These are phyloP conservation scores for Megastigmus dorsalis DNA, from an alignment of 2,888 invertebrate species.

Conservation along the genomic window DNA sequence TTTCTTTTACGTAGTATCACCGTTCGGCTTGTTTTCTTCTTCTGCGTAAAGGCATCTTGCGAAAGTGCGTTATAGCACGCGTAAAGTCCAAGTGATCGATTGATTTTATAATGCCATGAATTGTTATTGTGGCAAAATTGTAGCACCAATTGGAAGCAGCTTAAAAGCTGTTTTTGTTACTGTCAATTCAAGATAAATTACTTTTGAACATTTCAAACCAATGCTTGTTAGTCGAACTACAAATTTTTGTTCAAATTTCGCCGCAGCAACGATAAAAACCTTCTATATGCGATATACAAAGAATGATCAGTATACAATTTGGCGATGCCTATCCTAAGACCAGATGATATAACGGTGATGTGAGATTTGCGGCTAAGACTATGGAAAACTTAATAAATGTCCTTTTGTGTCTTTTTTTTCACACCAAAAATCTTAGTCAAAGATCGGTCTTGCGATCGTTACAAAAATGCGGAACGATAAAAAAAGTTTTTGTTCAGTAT, in stretches of 20 bases:
- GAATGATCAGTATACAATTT: background rate
- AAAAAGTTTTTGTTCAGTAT: background rate
- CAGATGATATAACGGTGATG: background rate
- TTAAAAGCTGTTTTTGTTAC: too few species aligned
- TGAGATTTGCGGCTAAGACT: too few species aligned
- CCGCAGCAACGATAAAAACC: background rate
- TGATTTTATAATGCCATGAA: conserved; percentile 4
- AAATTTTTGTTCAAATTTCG: background rate
- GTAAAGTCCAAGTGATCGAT: conserved; percentile 11
- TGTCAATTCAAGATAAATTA: background rate
- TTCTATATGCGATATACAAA: background rate
- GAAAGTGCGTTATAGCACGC: conserved; percentile 1
- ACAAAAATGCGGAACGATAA: background rate
- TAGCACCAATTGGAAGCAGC: too few species aligned
- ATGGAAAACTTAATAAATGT: background rate
- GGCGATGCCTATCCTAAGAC: background rate
- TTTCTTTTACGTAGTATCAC: background rate
- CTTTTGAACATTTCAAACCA: background rate
- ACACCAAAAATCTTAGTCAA: background rate
- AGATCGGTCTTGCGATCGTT: background rate
- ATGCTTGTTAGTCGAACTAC: background rate
- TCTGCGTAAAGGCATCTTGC: background rate
- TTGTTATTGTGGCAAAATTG: background rate
- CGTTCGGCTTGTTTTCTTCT: too few species aligned
- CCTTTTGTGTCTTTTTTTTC: background rate